These are phyloP conservation scores for Potorous gilbertii DNA, from an alignment of 2,797 vertebrate genomes.

Conservation along the genomic window DNA sequence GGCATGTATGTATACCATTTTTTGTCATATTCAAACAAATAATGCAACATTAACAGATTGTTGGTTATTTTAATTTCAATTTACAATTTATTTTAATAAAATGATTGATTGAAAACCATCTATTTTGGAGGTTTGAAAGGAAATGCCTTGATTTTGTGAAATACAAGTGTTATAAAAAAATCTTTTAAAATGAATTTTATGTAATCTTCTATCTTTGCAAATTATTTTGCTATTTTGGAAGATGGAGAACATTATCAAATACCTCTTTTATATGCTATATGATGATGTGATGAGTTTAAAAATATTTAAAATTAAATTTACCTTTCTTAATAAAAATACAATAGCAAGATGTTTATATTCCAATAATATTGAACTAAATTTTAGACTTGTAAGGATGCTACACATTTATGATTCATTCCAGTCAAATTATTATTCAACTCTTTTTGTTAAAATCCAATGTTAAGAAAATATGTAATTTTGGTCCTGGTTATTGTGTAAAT, in stretches of 20 bases:
- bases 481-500: slow-evolving; percentile 1
- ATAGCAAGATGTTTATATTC: neutral
- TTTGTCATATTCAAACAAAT: slow-evolving; percentile 53
- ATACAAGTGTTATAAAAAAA: slow-evolving; percentile 53
- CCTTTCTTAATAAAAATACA: slow-evolving; percentile 43
- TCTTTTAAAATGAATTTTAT: slow-evolving; percentile 52
- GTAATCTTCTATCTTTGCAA: slow-evolving; percentile 39
- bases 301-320: slow-evolving; percentile 27
- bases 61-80: slow-evolving; percentile 70
- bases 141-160: slow-evolving; percentile 64
- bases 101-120: slow-evolving; percentile 77
- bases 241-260: slow-evolving; percentile 49
- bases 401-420: slow-evolving; percentile 36
- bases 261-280: slow-evolving; percentile 19
- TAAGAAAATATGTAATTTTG: slow-evolving; percentile 23
- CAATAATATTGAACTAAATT: slow-evolving; percentile 40
- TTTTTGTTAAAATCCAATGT: slow-evolving; percentile 12
- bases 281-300: neutral
- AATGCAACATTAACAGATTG: slow-evolving; percentile 2
- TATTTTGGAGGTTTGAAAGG: slow-evolving; percentile 72
- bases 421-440: slow-evolving; percentile 24
- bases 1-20: neutral
- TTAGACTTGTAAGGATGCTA: slow-evolving; percentile 14
- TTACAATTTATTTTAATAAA: slow-evolving; percentile 76
- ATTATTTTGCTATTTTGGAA: slow-evolving; percentile 52